Base-by-base conservation (phyloP, 2,113 vertebrate species). In the Epinephelus lanceolatus region DNA sequence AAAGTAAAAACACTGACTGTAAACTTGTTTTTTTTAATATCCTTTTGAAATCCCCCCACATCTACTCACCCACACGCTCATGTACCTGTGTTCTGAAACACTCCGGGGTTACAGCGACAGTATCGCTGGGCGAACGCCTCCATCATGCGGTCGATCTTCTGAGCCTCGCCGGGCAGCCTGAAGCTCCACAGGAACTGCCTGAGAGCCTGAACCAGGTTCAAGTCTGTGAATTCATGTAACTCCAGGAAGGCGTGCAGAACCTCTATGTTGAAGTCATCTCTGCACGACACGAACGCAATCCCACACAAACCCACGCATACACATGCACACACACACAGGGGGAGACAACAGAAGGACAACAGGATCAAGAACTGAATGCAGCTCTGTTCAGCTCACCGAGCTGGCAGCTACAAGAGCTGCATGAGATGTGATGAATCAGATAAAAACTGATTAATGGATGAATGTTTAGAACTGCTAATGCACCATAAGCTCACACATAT, bases 81-180 rank as follows among this genome's bases (percentile, higher is more conserved):
- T 3, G 21, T 68, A 97, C 98, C 98, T 11, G 98, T 98, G 90
- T 96, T 98, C 93, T 99, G 97, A 93, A 99, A 99, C 81, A 99
- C 97, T 0, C 97, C 98, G 0, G 94, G 94, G 86, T 99, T 99
- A 84, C 98, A 99, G 92, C 96, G 97, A 84, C 98, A 99, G 93
- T 99, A 99, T 10, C 98, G 93, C 94, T 96, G 97, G 11, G 98
- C 98, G 9, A 99, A 99, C 0, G 98, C 97, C 93, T 99, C 98
- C 98, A 99, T 99, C 98, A 99, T 99, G 49, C 98, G 96, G 94
- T 99, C 98, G 0, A 99, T 99, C 95, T 99, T 99, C 95, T 99
- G 98, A 0, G 98, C 98, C 91, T 99, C 98, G 0, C 98, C 98
- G 0, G 98, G 98, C 88, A 99, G 95, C 11, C 98, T 94, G 87